A percentile compares a stretch with the other conserved stretches of the same genome.
Conservation (phyloP, 1,140 invertebrate species). For the Frieseomelitta varia region DNA sequence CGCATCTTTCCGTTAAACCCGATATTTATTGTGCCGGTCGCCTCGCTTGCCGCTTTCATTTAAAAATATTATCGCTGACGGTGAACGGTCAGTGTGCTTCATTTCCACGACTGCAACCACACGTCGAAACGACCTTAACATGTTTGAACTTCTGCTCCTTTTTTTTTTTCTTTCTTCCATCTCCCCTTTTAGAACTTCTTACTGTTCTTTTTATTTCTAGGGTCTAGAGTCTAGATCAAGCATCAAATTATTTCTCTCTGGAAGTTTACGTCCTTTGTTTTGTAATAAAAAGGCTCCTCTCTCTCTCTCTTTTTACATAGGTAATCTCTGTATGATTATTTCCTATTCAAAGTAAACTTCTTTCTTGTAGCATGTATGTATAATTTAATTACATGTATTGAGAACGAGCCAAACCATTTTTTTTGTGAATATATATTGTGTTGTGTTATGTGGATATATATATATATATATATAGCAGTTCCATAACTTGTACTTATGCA, state of each 20-base stretch:
- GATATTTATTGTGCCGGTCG: constrained; percentile 72
- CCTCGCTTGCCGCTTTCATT: constrained; percentile 64
- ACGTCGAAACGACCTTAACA: constrained; percentile 1
- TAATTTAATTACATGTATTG: too few species aligned
- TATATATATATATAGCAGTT: too few species aligned
- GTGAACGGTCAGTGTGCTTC: constrained; percentile 49
- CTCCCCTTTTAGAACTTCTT: neutral
- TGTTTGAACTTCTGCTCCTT: neutral
- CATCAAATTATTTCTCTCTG: neutral
- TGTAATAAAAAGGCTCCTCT: constrained; percentile 8
- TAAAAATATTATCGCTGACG: constrained; percentile 75
- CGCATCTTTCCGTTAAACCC: constrained; percentile 68
- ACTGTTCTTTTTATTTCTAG: neutral
- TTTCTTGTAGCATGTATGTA: too few species aligned
- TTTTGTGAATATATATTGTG: neutral
- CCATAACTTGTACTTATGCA: too few species aligned
- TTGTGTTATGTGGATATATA: too few species aligned
- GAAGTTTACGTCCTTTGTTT: constrained; percentile 25
- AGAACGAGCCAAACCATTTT: neutral
- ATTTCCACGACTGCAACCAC: constrained; percentile 54
- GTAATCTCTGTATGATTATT: neutral
- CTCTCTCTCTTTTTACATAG: neutral
- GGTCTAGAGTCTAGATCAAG: neutral
- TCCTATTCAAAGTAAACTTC: too few species aligned
- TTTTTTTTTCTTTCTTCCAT: constrained; percentile 7